Evolutionary conservation across 2,113 vertebrate genomes (phyloP), one percentile per base, ranked within the genome.

Genomic region (Macrotus californicus): DNA sequence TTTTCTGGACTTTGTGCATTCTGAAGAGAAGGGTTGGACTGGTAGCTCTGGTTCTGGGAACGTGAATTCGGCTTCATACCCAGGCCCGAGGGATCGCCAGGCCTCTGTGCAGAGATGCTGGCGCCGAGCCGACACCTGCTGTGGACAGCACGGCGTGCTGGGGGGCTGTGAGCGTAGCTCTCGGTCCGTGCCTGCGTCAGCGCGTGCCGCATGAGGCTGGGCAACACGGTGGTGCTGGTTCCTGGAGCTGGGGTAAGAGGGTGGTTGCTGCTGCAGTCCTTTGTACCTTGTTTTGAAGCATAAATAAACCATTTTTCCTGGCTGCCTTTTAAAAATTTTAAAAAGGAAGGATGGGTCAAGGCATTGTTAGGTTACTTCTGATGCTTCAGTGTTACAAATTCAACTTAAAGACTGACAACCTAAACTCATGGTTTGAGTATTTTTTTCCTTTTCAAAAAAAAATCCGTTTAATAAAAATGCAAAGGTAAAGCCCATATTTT

Each of bases 311-410:
- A 7, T 48, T 91, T 95, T 82, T 86, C 59, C 59, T 82, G 70
- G 61, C 43, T 95, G 69, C 54, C 67, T 95, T 94, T 92, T 82
- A 48, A 69, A 67, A 31, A 29, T 82, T 89, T 92, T 31, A 90
- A 36, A 87, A 88, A 85, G 76, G 54, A 69, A 82, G 26, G 46
- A 79, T 77, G 46, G 54, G 72, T 94, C 26, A 73, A 87, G 91
- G 59, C 86, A 87, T 95, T 91, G 46, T 73, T 70, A 77, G 73
- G 70, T 93, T 80, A 96, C 29, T 84, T 94, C 52, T 80, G 54
- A 80, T 82, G 46, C 64, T 93, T 94, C 89, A 89, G 95, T 96
- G 87, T 97, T 96, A 94, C 13, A 77, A 79, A 94, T 86, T 82
- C 82, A 95, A 66, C 79, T 87, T 41, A 52, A 39, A 94, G 69